Evolutionary conservation across 2,113 vertebrate species (phyloP).

Genomic region (Xiphorhynchus elegans): DNA sequence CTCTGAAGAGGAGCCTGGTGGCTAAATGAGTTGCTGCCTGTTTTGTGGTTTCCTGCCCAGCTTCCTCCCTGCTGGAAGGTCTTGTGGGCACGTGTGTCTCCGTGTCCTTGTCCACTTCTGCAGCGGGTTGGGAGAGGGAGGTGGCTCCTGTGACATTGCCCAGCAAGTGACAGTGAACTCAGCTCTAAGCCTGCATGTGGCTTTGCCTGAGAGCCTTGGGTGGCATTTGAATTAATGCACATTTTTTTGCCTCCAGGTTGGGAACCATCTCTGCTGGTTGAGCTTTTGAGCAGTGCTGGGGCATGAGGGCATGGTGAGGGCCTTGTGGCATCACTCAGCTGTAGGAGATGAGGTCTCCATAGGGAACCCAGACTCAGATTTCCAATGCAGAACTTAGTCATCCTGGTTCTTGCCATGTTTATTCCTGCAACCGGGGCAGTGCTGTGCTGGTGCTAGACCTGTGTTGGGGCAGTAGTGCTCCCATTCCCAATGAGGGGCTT

Average conservation of each 20-base stretch:
- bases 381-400: rapidly evolving
- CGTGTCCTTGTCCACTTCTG: not conserved
- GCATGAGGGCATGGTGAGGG: not conserved
- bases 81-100: not conserved
- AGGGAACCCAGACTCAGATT: rapidly evolving
- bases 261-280: not conserved
- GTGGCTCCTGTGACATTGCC: not conserved
- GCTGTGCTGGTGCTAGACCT: rapidly evolving
- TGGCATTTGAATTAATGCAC: rapidly evolving
- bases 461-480: rapidly evolving
- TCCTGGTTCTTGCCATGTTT: not conserved
- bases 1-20: not conserved
- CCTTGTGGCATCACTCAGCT: rapidly evolving
- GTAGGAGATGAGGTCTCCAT: not conserved
- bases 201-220: not conserved
- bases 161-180: not conserved
- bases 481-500: rapidly evolving
- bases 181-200: rapidly evolving
- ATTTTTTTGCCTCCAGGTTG: not conserved
- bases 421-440: rapidly evolving
- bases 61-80: not conserved
- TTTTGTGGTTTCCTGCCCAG: not conserved
- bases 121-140: not conserved
- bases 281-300: not conserved
- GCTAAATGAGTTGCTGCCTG: not conserved